Evolutionary conservation across 2,797 vertebrate species (phyloP).

Genomic region (Neoniphon sammara): DNA sequence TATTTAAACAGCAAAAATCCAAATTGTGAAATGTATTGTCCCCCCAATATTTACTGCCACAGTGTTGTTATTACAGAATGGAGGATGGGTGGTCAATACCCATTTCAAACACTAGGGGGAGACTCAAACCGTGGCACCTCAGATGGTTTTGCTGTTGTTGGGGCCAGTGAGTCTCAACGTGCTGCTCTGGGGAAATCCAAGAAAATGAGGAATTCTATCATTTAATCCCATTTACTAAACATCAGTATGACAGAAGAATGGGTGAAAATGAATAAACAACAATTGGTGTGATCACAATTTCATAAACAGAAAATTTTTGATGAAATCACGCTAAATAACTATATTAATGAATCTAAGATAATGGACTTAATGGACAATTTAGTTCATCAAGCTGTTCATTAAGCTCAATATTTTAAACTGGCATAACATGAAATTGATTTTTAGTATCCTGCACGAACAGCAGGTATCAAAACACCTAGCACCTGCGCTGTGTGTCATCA

Average conservation of each 20-base stretch:
- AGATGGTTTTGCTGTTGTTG: not conserved
- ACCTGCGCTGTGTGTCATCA: slow-evolving; percentile 39
- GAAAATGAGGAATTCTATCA: too few relatives aligned
- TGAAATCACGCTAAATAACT: not conserved
- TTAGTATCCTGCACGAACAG: not conserved
- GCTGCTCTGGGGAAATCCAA: too few relatives aligned
- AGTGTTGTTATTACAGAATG: not conserved
- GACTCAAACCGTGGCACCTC: slow-evolving; percentile 17
- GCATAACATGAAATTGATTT: not conserved
- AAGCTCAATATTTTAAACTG: not conserved
- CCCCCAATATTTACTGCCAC: too few relatives aligned
- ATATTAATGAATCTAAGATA: not conserved
- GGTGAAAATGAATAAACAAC: not conserved
- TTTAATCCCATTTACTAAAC: not conserved
- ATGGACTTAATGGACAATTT: not conserved
- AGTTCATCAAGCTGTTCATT: too few relatives aligned
- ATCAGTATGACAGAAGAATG: not conserved
- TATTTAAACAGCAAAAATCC: too few relatives aligned
- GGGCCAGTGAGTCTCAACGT: too few relatives aligned
- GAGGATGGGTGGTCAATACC: slow-evolving; percentile 39
- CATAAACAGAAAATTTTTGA: not conserved
- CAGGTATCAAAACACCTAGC: not conserved
- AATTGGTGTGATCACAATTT: not conserved
- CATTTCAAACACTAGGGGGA: slow-evolving; percentile 64
- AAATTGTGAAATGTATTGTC: too few relatives aligned